Conservation (phyloP, 2,113 vertebrate species). For the Microtus oregoni region DNA sequence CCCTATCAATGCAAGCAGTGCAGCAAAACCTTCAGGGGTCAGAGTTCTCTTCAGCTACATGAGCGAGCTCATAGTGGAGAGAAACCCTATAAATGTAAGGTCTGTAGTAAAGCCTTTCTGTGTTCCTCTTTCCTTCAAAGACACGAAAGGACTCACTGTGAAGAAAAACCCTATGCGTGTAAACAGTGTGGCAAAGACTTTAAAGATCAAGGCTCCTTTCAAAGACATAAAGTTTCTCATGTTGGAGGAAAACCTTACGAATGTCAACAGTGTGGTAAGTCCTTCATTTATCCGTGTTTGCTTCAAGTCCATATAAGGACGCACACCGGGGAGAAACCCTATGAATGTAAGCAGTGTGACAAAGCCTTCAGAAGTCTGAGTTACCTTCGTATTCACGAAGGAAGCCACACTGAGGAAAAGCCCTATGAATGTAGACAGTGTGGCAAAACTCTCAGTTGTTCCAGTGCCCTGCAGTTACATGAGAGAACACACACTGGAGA, state of each 20-base stretch:
- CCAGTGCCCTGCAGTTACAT: not conserved
- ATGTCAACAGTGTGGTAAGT: not conserved
- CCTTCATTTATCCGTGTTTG: not conserved
- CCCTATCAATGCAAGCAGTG: not conserved
- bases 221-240: not conserved
- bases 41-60: not conserved
- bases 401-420: not conserved
- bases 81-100: not conserved
- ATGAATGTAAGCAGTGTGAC: not conserved
- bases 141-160: not conserved
- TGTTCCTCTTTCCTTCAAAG: not conserved
- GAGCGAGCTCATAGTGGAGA: not conserved
- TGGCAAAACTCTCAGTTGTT: not conserved
- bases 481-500: not conserved
- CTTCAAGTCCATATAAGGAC: not conserved
- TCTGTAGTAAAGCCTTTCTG: not conserved
- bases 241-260: not conserved
- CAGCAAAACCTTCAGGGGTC: not conserved
- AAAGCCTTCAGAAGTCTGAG: not conserved
- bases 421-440: not conserved
- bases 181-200: not conserved
- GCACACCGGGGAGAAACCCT: not conserved
- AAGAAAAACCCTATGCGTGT: not conserved
- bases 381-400: not conserved
- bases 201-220: not conserved